These are phyloP conservation scores for Scaptomyza pallida DNA, from an alignment of 1,140 invertebrate species.

Conservation along the genomic window DNA sequence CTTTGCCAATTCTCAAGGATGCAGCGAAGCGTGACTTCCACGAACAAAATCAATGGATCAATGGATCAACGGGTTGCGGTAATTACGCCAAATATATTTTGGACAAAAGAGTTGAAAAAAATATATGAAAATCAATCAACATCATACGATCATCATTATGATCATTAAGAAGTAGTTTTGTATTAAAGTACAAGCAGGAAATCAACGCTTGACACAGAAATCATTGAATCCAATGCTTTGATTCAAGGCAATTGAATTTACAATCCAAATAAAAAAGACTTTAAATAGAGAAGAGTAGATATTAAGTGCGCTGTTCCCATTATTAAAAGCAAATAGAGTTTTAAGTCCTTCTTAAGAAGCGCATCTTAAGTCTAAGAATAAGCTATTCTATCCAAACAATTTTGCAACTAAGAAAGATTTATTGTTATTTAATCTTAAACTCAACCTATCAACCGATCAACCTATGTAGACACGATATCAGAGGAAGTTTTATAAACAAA, in stretches of 20 bases:
- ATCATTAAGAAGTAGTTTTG: slow-evolving; percentile 10
- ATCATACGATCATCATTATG: neutral
- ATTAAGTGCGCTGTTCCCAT: neutral
- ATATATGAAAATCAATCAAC: slow-evolving; percentile 12
- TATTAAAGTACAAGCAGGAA: slow-evolving; percentile 46
- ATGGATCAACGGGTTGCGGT: slow-evolving; percentile 48
- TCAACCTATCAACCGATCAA: no score
- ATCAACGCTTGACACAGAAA: slow-evolving; percentile 73
- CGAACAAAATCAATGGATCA: slow-evolving; percentile 16
- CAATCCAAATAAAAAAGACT: neutral
- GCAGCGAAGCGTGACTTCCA: slow-evolving; percentile 42
- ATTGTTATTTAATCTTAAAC: no score
- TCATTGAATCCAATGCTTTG: no score
- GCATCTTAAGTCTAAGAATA: no score
- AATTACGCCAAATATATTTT: slow-evolving; percentile 52
- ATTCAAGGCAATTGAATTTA: slow-evolving; percentile 36
- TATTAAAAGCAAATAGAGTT: no score
- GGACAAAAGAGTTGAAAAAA: slow-evolving; percentile 28
- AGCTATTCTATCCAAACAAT: no score
- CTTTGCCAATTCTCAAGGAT: slow-evolving; percentile 58
- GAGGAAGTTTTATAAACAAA: no score
- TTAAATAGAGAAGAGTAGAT: neutral
- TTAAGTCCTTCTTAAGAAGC: no score
- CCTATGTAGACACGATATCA: no score
- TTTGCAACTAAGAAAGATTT: no score